Evolutionary conservation across 2,113 vertebrate species (phyloP), one percentile per base, ranked within the genome.

Genomic region (Romanogobio albipinnatus): DNA sequence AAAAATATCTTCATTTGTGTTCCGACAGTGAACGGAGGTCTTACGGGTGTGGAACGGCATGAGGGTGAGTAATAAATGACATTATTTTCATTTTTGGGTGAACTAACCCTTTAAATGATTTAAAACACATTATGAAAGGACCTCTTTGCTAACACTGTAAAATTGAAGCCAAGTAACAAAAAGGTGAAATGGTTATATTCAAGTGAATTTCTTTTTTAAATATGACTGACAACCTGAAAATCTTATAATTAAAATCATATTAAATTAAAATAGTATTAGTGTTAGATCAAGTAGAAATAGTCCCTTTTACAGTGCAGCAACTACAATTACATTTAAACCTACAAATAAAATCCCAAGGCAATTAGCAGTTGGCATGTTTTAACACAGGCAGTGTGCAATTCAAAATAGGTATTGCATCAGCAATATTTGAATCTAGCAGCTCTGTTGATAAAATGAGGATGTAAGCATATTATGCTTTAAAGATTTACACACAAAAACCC

Each of bases 321-420:
- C 51, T 17, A 59, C 22, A 29, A 14, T 33, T 64, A 64, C 61
- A 64, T 64, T 29, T 64, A 33, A 66, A 66, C 17, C 29, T 66
- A 66, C 29, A 15, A 66, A 33, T 17, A 66, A 66, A 66, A 66
- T 62, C 59, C 10, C 59, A 13, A 26, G 11, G 10, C 10, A 62
- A 62, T 62, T 10, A 3, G 47, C 47, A 49, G 47, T 49, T 53
- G 15, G 2, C 14, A 14, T 64, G 7, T 17, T 7, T 61, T 68
- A 22, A 24, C 43, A n/a, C 36, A 24, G 43, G 3, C 2, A 24
- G 43, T 10, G 3, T 45, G 70, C 70, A 26, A 14, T 47, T 26
- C n/a, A 24, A 47, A 29, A 49, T n/a, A 26, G 43, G 45, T 73
- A 73, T 49, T 74, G 70, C 43, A 74, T 74, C n/a, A 49, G 70